These are phyloP conservation scores for Bradypus variegatus DNA, from an alignment of 2,797 vertebrate species.

Conservation along the genomic window DNA sequence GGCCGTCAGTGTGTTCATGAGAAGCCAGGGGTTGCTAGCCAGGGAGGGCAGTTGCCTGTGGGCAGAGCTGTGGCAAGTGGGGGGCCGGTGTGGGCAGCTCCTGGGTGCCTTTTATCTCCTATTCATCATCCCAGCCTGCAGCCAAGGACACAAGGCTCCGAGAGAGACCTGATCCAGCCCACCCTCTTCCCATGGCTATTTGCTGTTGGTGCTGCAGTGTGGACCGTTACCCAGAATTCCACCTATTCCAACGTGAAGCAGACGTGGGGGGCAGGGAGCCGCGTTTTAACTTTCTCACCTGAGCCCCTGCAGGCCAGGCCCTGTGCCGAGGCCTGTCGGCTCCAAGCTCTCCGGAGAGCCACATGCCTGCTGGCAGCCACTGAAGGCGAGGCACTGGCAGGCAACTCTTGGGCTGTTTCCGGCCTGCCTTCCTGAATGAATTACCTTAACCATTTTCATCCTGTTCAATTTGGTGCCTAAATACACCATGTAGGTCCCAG, in stretches of 20 bases:
- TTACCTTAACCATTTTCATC: accelerated
- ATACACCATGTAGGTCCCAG: accelerated
- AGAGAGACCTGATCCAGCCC: not conserved
- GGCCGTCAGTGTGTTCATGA: accelerated
- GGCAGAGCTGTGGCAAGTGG: no score
- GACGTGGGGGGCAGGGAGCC: accelerated
- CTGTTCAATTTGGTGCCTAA: not conserved
- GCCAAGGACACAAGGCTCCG: accelerated
- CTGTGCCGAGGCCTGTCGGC: accelerated
- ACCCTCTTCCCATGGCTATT: accelerated
- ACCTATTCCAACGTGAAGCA: not conserved
- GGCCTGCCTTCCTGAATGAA: not conserved
- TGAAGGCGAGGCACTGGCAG: no score
- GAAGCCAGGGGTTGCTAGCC: accelerated
- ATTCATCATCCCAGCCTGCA: accelerated
- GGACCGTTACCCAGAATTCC: not conserved
- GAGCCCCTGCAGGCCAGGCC: no score
- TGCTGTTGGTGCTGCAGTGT: accelerated
- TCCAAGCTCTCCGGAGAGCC: not conserved
- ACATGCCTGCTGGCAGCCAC: not conserved
- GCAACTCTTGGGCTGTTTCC: no score
- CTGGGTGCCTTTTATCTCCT: accelerated
- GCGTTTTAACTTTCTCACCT: not conserved
- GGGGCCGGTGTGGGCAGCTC: accelerated
- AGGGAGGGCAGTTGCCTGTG: accelerated